Evolutionary conservation across 2,797 vertebrate genomes (phyloP).

Genomic region (Hoplostethus mediterraneus): DNA sequence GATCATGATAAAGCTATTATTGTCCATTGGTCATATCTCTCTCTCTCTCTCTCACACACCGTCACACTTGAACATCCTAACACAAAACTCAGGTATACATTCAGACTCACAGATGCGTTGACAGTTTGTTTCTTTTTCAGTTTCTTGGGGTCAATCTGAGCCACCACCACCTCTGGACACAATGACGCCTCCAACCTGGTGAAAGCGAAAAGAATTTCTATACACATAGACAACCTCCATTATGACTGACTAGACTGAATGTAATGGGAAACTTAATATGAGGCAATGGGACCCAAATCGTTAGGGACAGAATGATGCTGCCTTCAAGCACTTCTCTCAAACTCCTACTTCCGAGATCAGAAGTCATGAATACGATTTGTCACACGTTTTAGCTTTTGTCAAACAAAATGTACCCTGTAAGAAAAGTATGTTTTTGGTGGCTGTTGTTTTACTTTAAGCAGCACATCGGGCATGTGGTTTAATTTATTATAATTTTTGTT

Average conservation of each 20-base stretch:
- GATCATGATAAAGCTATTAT: too few species aligned
- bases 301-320: neutral
- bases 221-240: neutral
- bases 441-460: too few species aligned
- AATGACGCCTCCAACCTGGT: constrained; percentile 92
- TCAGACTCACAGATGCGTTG: constrained; percentile 90
- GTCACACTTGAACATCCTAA: neutral
- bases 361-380: too few species aligned
- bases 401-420: too few species aligned
- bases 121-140: constrained; percentile 93
- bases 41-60: neutral
- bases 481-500: too few species aligned
- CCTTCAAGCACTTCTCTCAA: too few species aligned
- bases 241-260: neutral
- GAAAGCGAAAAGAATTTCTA: neutral
- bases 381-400: too few species aligned
- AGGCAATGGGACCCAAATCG: neutral
- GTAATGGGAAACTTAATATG: neutral
- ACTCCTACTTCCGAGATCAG: too few species aligned
- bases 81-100: neutral
- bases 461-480: too few species aligned
- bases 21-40: too few species aligned
- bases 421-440: too few species aligned
- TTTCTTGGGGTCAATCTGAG: constrained; percentile 96
- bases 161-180: constrained; percentile 96